phyloP scores from a whole-genome alignment of 2,888 invertebrate genomes.

The Hermaeophaga mercurialis region DNA sequence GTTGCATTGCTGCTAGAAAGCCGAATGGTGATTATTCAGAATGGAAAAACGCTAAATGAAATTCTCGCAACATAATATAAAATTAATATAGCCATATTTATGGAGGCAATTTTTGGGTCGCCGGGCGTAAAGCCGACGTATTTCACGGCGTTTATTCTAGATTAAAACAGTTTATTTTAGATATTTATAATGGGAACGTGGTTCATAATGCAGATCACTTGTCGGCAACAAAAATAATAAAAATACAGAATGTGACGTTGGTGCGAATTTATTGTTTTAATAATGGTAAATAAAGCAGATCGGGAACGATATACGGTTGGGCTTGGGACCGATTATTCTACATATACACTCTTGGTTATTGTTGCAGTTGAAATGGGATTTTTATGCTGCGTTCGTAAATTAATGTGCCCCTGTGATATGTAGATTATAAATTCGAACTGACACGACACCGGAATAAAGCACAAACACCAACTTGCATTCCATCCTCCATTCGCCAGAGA shows the following conservation, averaged over 20 bases:
- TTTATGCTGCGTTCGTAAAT: slow-evolving; percentile 56
- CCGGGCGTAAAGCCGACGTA: slow-evolving; percentile 51
- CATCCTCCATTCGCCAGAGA: too few species aligned
- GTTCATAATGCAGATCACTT: slow-evolving; percentile 59
- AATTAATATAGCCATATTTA: slow-evolving; percentile 60
- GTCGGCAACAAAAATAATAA: slow-evolving; percentile 57
- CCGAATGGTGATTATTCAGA: slow-evolving; percentile 30
- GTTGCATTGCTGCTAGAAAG: slow-evolving; percentile 28
- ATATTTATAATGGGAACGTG: slow-evolving; percentile 58
- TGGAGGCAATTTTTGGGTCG: slow-evolving; percentile 58
- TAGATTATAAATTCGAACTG: slow-evolving; percentile 47
- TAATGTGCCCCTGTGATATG: slow-evolving; percentile 43
- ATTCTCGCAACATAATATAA: slow-evolving; percentile 56
- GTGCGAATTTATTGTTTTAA: slow-evolving; percentile 60
- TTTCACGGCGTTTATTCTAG: slow-evolving; percentile 58
- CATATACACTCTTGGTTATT: slow-evolving; percentile 45
- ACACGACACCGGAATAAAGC: slow-evolving; percentile 36
- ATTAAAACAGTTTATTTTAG: slow-evolving; percentile 61
- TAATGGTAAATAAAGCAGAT: slow-evolving; percentile 60
- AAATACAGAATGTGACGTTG: slow-evolving; percentile 58
- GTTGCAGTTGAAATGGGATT: slow-evolving; percentile 56
- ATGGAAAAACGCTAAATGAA: slow-evolving; percentile 51
- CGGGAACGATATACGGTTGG: slow-evolving; percentile 46
- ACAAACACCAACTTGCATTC: slow-evolving; percentile 1
- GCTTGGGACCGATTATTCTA: slow-evolving; percentile 48